A percentile compares a stretch with the other conserved stretches of the same genome.
Evolutionary conservation across 2,113 vertebrate genomes (phyloP).

Genomic region (Aythya baeri): DNA sequence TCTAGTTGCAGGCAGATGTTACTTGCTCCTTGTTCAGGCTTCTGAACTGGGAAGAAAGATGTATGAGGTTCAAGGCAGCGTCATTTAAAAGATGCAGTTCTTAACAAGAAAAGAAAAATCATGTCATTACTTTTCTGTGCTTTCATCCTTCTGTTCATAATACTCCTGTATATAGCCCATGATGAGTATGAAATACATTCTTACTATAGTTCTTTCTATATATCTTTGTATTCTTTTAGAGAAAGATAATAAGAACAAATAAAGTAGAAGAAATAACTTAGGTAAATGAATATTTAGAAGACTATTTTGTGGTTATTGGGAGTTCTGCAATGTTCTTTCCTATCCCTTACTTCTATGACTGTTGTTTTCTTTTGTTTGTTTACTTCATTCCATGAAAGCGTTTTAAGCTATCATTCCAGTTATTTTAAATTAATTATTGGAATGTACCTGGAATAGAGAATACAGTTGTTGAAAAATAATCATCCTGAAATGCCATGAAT

Average conservation of each 20-base stretch:
- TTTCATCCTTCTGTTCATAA: background rate
- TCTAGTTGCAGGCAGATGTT: background rate
- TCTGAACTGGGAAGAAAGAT: background rate
- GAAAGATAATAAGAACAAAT: background rate
- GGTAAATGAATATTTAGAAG: background rate
- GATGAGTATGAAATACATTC: fast-evolving
- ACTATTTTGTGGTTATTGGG: background rate
- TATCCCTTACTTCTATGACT: fast-evolving
- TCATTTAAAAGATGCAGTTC: background rate
- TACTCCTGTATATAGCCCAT: background rate
- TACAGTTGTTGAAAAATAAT: background rate
- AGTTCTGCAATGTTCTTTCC: background rate
- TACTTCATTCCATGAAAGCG: background rate
- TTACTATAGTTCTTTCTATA: fast-evolving
- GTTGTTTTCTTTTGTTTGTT: background rate
- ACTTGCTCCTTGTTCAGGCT: background rate
- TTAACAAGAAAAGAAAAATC: background rate
- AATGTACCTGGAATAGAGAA: background rate
- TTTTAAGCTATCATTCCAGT: background rate
- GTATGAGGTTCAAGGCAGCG: background rate
- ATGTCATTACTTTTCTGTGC: background rate
- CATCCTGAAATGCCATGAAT: background rate
- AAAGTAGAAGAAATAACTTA: background rate
- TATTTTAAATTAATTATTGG: background rate
- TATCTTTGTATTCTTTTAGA: background rate